These are phyloP conservation scores for Stercorarius parasiticus DNA, from an alignment of 2,113 vertebrate genomes.

Conservation along the genomic window DNA sequence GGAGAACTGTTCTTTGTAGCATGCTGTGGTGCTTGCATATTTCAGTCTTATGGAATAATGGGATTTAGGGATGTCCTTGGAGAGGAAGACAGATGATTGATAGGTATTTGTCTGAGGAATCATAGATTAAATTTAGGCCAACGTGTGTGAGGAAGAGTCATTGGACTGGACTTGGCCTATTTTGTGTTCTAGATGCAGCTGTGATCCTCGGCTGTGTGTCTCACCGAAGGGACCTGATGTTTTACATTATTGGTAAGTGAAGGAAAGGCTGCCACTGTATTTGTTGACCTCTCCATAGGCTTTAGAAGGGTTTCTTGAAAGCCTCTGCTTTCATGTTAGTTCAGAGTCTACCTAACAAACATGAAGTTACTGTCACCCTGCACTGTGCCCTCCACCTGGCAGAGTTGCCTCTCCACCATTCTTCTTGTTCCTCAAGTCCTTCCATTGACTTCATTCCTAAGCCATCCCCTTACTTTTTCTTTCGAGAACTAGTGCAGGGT, in stretches of 20 bases:
- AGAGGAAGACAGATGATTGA: background rate
- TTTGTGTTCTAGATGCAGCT: conserved; percentile 83
- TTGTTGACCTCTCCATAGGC: background rate
- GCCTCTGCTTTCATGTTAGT: background rate
- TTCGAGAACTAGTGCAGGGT: background rate
- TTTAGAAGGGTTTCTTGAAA: background rate
- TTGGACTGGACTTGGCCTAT: conserved; percentile 83
- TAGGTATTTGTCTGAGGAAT: background rate
- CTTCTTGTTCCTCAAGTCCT: background rate
- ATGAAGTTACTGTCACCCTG: background rate
- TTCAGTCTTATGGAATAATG: background rate
- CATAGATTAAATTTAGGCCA: background rate
- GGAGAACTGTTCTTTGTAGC: background rate
- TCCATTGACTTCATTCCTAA: background rate
- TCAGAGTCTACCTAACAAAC: conserved; percentile 25
- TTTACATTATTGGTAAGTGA: conserved; percentile 99
- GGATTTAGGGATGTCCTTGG: background rate
- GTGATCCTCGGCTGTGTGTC: conserved; percentile 86
- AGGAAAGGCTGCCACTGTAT: conserved; percentile 4
- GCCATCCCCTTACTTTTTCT: background rate
- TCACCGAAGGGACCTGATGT: conserved; percentile 97
- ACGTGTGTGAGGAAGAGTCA: conserved; percentile 49
- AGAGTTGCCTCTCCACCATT: background rate
- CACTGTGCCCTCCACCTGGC: background rate
- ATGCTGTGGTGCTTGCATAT: background rate